Evolutionary conservation across 1,140 invertebrate genomes (phyloP), one percentile per base, ranked within the genome.

Genomic region (Drosophila micromelanica): DNA sequence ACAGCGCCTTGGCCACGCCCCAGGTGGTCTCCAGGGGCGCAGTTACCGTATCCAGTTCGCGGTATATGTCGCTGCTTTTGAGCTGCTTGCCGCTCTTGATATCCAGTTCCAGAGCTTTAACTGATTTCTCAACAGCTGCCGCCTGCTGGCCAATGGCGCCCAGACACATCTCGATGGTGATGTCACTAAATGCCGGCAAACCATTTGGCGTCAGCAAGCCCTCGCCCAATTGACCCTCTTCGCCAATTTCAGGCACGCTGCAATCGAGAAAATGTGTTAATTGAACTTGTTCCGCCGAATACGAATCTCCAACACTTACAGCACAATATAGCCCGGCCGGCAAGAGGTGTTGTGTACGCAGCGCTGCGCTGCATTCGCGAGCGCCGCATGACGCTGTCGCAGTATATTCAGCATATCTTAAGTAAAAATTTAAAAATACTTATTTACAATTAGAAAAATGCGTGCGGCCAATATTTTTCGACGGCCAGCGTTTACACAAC

Each of bases 221-320:
- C 93, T 97, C 96, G 77, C 95, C 95, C 37, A 95, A 94, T 5
- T 93, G 93, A 43, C 94, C 93, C 85, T 98, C 97, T 90, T 96
- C 95, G 5, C 97, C 97, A 49, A 98, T 96, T 94, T 98, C 97
- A 45, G 98, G 98, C 61, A 98, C 94, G 73, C 97, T 98, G 8
- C 7, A 65, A 37, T 8, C 20, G 20, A 30, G n/a, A 48, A 17
- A 40, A 42, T 57, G 11, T 45, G 23, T 40, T 32, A 12, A 56
- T 8, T 46, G 15, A 2, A 15, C 37, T 43, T 49, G 17, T 40
- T 46, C 5, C 51, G 9, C 13, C 27, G 27, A 13, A 17, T 6
- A 5, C 5, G 17, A 32, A 65, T 37, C 27, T 3, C 32, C 0
- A 56, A 49, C 20, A 71, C 90, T 91, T 80, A 91, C 90, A 91